These are phyloP conservation scores for Drosophila percnosoma DNA, from an alignment of 2,888 invertebrate species.

Conservation along the genomic window DNA sequence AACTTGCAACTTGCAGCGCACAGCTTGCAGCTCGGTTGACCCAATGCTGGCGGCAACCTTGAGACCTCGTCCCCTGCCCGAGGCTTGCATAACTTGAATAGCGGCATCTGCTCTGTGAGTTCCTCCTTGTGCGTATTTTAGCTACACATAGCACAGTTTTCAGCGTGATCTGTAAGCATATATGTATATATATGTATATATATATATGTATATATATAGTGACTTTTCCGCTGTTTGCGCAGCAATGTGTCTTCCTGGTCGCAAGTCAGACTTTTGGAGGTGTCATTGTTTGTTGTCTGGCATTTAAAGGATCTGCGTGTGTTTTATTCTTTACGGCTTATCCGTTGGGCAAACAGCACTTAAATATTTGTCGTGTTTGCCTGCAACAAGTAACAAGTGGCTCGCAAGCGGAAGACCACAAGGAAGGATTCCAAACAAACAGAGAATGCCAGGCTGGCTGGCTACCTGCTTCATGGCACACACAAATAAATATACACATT, in stretches of 20 bases:
- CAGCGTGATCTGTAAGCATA: conserved; percentile 19
- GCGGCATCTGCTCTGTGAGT: conserved; percentile 25
- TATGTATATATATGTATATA: neutral
- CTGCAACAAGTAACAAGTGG: conserved; percentile 66
- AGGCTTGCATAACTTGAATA: conserved; percentile 30
- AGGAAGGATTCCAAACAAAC: conserved; percentile 42
- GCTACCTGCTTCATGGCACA: conserved; percentile 28
- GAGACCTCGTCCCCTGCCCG: conserved; percentile 33
- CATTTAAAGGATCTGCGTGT: conserved; percentile 55
- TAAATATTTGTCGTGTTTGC: conserved; percentile 60
- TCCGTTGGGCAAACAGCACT: conserved; percentile 70
- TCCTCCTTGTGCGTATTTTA: conserved; percentile 1
- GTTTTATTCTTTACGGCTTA: conserved; percentile 52
- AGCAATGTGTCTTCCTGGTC: conserved; percentile 34
- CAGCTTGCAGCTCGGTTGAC: conserved; percentile 45
- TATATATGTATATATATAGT: neutral
- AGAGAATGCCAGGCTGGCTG: neutral
- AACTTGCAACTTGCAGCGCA: neutral
- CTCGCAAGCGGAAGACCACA: conserved; percentile 69
- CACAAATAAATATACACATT: conserved; percentile 14
- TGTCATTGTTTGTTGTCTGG: conserved; percentile 57
- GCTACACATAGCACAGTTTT: conserved; percentile 58
- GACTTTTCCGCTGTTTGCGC: conserved; percentile 19
- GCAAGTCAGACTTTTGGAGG: conserved; percentile 38
- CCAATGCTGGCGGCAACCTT: conserved; percentile 70